Base-by-base conservation (phyloP, 1,140 invertebrate species). In the Centruroides vittatus region DNA sequence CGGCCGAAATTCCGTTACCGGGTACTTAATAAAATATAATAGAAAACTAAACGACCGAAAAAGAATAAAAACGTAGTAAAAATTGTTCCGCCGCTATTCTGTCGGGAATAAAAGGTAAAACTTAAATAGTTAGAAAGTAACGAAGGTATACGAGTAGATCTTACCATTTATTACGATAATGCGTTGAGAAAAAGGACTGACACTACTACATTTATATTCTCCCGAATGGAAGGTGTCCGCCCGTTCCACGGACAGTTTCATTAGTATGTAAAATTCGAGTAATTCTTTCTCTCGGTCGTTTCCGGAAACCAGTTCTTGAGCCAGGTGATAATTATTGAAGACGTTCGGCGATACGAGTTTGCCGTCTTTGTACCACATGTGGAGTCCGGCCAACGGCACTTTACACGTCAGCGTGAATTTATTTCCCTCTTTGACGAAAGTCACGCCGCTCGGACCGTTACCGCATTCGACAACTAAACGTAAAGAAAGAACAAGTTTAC, bases 291-390 rank as follows among this genome's bases (percentile, higher is more conserved):
- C 55, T 53, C 55, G 53, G 9, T n/a, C 36, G 3, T 23, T 41
- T 59, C 53, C 58, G 13, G 47, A 36, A 23, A 48, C 60, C 10
- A 53, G 49, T 12, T 60, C 61, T 51, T 55, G 53, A 59, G 62
- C 64, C 50, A 65, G 49, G 47, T 55, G 60, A 56, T 60, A 65
- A 35, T 62, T 58, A 51, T 65, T 65, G 12, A 55, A 9, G 36
- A 55, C 35, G 41, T 60, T 58, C 36, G 58, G 58, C 36, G 47
- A 35, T 49, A 65, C 55, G 3, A 61, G 58, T 46, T 57, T 61
- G 11, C 64, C 64, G 60, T 65, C 64, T 59, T 65, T 65, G 55
- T 55, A 65, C 64, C 64, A 65, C 47, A 65, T 49, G 49, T 65
- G 64, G 3, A 65, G 8, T 47, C 58, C 61, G 35, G 7, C 46